Conservation (phyloP, 2,797 vertebrate genomes). For the Sebastiscus tertius region DNA sequence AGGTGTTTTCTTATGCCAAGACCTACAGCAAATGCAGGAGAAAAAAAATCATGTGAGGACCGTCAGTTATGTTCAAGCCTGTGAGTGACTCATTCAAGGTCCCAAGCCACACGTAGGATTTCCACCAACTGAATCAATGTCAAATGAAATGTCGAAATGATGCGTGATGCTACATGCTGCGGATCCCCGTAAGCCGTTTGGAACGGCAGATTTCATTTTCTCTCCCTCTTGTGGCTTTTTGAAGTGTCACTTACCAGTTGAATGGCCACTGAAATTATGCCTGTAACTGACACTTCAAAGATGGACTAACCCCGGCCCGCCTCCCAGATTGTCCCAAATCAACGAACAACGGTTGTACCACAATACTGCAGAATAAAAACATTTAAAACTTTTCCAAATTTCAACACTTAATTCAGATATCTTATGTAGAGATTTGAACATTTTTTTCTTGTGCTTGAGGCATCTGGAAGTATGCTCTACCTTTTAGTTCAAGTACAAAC, state of each 20-base stretch:
- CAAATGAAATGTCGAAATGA: conserved; percentile 32
- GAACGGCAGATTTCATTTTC: conserved; percentile 14
- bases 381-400: neutral
- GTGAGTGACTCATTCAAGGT: conserved; percentile 9
- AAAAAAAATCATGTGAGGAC: neutral
- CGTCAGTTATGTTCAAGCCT: neutral
- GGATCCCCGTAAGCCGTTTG: conserved; percentile 6
- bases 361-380: neutral
- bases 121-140: conserved; percentile 6
- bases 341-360: conserved; percentile 12
- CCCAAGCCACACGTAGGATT: neutral
- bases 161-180: neutral
- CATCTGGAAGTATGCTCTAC: neutral
- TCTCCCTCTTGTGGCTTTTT: conserved; percentile 34
- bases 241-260: conserved; percentile 48
- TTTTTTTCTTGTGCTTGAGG: conserved; percentile 2
- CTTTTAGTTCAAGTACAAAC: conserved; percentile 41
- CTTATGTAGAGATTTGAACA: neutral
- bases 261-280: conserved; percentile 21
- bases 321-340: conserved; percentile 16
- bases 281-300: conserved; percentile 50
- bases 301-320: neutral
- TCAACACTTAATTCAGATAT: neutral
- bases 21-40: neutral
- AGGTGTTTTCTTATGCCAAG: neutral